phyloP scores from a whole-genome alignment of 2,113 vertebrate genomes.

The Sinosuthora webbiana region DNA sequence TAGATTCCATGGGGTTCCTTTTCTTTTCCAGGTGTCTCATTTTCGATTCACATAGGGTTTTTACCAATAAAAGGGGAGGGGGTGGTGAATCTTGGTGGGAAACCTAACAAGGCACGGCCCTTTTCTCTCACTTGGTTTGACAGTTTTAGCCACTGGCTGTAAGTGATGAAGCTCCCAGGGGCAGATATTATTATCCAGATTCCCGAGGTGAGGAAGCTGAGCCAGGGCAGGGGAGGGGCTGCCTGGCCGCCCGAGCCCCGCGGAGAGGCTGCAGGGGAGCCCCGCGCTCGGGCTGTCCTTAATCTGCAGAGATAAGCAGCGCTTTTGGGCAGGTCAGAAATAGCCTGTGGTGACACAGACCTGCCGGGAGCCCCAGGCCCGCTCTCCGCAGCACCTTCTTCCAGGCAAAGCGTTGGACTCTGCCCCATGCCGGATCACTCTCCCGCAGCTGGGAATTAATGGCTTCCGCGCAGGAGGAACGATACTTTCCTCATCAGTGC shows the following conservation, averaged over 20 bases:
- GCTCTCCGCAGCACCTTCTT: neutral
- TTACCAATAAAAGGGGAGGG: neutral
- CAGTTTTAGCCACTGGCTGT: neutral
- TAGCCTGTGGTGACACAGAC: neutral
- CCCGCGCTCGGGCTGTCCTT: neutral
- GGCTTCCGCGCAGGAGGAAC: neutral
- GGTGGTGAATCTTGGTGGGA: neutral
- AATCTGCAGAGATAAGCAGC: neutral
- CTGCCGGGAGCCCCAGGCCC: neutral
- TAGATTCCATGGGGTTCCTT: neutral
- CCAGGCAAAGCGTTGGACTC: rapidly evolving
- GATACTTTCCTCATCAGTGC: constrained; percentile 26
- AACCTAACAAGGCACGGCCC: neutral
- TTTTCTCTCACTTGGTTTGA: neutral
- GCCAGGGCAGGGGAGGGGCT: neutral
- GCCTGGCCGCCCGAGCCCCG: neutral
- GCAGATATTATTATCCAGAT: neutral
- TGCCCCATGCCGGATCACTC: neutral
- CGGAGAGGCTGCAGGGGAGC: neutral
- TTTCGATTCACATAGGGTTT: neutral
- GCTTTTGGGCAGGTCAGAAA: neutral
- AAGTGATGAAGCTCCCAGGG: neutral
- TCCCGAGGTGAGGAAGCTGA: neutral
- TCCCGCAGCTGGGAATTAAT: neutral
- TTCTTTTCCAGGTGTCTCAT: neutral